Conservation (phyloP, 1,140 invertebrate species). For the Pantala flavescens region DNA sequence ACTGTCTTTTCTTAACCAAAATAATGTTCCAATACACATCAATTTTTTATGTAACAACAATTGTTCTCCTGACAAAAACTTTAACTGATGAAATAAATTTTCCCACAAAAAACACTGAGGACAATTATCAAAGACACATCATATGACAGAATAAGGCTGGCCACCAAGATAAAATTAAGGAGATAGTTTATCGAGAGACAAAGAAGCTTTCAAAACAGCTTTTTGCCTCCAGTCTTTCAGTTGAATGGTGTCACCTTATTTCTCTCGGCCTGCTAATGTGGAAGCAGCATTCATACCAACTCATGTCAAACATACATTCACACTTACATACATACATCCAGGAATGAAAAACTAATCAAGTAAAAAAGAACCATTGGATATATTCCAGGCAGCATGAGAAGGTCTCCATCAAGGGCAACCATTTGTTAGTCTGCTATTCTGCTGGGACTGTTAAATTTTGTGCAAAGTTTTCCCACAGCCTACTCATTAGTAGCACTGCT, state of each 20-base stretch:
- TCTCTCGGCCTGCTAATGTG: background rate
- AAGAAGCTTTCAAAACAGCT: background rate
- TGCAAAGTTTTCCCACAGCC: background rate
- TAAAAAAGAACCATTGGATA: background rate
- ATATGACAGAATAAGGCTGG: background rate
- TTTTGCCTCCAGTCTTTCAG: background rate
- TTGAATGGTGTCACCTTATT: background rate
- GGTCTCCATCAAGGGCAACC: background rate
- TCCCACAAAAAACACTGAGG: background rate
- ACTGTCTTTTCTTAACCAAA: background rate
- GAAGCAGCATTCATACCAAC: background rate
- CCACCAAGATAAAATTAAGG: background rate
- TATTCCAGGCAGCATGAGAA: background rate
- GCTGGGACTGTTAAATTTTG: background rate
- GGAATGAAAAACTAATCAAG: background rate
- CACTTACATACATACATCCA: background rate
- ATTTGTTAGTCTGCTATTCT: background rate
- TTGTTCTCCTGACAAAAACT: background rate
- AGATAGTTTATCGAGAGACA: background rate
- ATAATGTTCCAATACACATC: conserved; percentile 3
- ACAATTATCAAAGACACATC: background rate
- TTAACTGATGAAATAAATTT: background rate
- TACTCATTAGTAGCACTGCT: background rate
- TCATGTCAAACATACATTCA: background rate
- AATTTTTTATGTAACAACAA: conserved; percentile 1